phyloP scores from a whole-genome alignment of 2,888 invertebrate genomes.

The Blastobasis lacticolella region DNA sequence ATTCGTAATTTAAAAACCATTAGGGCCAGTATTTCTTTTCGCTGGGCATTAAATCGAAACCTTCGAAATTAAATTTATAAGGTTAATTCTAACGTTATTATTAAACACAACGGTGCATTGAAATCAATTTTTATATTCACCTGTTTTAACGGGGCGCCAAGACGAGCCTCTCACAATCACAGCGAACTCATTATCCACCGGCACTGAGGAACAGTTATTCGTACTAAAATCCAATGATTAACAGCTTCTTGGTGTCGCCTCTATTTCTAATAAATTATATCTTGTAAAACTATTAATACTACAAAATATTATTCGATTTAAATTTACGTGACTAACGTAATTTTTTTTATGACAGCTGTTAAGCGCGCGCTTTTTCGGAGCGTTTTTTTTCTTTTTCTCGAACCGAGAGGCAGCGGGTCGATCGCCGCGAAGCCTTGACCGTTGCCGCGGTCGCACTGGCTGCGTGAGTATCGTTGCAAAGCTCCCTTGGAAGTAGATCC shows the following conservation, averaged over 20 bases:
- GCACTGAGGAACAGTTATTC: constrained; percentile 61
- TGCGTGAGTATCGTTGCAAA: constrained; percentile 33
- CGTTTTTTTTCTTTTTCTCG: constrained; percentile 27
- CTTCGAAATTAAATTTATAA: constrained; percentile 8
- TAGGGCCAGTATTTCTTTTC: too few relatives aligned
- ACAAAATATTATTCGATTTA: too few relatives aligned
- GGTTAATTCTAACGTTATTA: constrained; percentile 19
- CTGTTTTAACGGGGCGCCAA: constrained; percentile 57
- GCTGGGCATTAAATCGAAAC: too few relatives aligned
- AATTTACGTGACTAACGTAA: too few relatives aligned
- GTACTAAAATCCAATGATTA: constrained; percentile 49
- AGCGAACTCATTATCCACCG: constrained; percentile 64
- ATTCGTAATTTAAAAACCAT: too few relatives aligned
- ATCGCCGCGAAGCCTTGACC: constrained; percentile 61
- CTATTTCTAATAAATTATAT: constrained; percentile 5
- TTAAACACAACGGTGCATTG: constrained; percentile 36
- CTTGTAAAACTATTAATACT: not conserved
- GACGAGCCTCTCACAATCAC: constrained; percentile 61
- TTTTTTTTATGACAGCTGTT: constrained; percentile 13
- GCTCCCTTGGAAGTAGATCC: constrained; percentile 33
- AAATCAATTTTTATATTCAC: constrained; percentile 55
- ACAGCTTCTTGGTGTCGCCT: constrained; percentile 22
- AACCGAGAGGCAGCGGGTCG: constrained; percentile 29
- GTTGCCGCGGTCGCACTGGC: constrained; percentile 62
- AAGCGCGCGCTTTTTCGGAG: constrained; percentile 53